Conservation (phyloP, 2,797 vertebrate genomes). For the Characodon lateralis region DNA sequence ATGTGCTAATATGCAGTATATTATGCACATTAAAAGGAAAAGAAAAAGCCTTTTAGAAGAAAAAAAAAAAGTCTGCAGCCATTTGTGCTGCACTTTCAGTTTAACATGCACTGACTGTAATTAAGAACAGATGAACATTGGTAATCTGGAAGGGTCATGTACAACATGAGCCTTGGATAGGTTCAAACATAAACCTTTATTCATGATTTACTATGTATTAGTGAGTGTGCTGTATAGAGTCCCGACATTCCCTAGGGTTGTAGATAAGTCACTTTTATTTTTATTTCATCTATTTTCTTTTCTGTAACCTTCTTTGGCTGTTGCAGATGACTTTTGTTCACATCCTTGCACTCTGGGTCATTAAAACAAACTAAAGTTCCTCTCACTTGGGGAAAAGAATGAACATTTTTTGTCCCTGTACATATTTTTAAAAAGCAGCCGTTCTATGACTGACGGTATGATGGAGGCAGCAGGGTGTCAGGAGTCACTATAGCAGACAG, state of each 20-base stretch:
- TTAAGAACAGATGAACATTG: conserved; percentile 60
- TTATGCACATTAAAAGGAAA: conserved; percentile 7
- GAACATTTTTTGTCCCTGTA: conserved; percentile 17
- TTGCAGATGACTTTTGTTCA: conserved; percentile 26
- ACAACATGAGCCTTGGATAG: conserved; percentile 35
- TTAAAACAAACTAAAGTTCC: conserved; percentile 48
- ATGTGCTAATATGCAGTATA: conserved; percentile 25
- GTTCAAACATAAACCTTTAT: conserved; percentile 59
- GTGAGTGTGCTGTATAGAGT: conserved; percentile 27
- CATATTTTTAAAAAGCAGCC: conserved; percentile 25
- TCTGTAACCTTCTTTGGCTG: not conserved
- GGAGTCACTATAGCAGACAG: conserved; percentile 61
- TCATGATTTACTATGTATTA: conserved; percentile 60
- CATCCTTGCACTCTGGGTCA: conserved; percentile 30
- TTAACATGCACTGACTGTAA: conserved; percentile 47
- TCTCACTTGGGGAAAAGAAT: conserved; percentile 30
- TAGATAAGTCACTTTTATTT: conserved; percentile 15
- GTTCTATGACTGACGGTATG: conserved; percentile 56
- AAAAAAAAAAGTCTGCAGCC: conserved; percentile 27
- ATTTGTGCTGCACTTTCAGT: conserved; percentile 42
- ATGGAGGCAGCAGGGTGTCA: conserved; percentile 54
- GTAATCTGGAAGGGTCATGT: conserved; percentile 43
- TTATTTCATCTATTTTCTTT: not conserved
- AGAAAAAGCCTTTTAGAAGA: conserved; percentile 5
- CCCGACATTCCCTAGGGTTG: conserved; percentile 32